Evolutionary conservation across 64 coral and sea anemone species (phyloP), one percentile per base, ranked within the genome.

Genomic region (Montipora capricornis): DNA sequence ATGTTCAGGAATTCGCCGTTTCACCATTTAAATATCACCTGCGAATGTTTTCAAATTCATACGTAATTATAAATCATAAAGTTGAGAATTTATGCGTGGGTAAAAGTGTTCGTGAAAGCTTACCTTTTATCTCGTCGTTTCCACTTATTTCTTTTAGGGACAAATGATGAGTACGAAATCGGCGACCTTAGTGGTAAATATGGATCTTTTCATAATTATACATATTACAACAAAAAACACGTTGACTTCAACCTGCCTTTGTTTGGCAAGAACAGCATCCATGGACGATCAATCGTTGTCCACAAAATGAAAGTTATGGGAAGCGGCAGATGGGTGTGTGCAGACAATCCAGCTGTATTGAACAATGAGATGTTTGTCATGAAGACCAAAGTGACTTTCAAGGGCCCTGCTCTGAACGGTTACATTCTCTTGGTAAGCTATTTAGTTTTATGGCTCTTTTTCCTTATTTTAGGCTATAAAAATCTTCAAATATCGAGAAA

Each of bases 131-230:
- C 6, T 62, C 70, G 44, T 19, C 14, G 6, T 60, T 76, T 76
- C 17, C 15, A 8, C 37, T 82, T 13, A 37, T 37, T 74, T 10
- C 53, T 76, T 13, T 20, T 67, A 95, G 96, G 96, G 37, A 98
- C 96, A 15, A 48, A 91, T 89, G 96, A 98, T 45, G 58, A 98
- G 8, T 95, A 98, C 62, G 96, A 98, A 79, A 89, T 98, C n/a
- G 96, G 96, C 11, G 96, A 98, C 79, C 83, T 98, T 1, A 94
- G 91, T 57, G 87, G 77, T 16, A 98, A 98, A 60, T 95, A 94
- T 73, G 96, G 96, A 80, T 89, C 96, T 2, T 95, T 98, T 50
- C 77, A 91, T 46, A 91, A 83, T 9, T 51, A 22, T 15, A 74
- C 55, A 8, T 59, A 58, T 8, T 93, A 87, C 77, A 69, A 44